Evolutionary conservation across 2,888 invertebrate genomes (phyloP).

Genomic region (Cheilosia vulpina): DNA sequence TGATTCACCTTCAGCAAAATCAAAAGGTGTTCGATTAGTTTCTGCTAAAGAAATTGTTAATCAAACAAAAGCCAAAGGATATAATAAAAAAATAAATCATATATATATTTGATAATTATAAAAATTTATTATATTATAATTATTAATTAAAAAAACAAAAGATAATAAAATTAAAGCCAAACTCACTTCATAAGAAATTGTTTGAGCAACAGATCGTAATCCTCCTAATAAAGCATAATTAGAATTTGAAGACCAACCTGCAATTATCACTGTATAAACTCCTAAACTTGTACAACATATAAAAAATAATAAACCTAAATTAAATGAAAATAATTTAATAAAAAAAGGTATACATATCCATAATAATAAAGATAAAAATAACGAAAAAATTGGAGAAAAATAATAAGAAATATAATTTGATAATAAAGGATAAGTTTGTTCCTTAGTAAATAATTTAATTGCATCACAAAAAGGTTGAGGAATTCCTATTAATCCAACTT

Average conservation of each 20-base stretch:
- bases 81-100: conserved; percentile 85
- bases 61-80: conserved; percentile 86
- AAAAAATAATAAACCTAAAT: conserved; percentile 87
- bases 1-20: conserved; percentile 91
- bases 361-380: conserved; percentile 86
- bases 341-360: conserved; percentile 86
- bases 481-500: conserved; percentile 86
- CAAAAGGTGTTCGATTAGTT: conserved; percentile 90
- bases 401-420: conserved; percentile 87
- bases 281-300: conserved; percentile 87
- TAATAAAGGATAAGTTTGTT: conserved; percentile 85
- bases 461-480: conserved; percentile 90
- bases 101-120: conserved; percentile 84
- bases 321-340: conserved; percentile 85
- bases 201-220: conserved; percentile 88
- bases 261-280: conserved; percentile 87
- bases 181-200: conserved; percentile 91
- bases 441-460: conserved; percentile 89
- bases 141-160: conserved; percentile 85
- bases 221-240: conserved; percentile 89
- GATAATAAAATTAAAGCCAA: conserved; percentile 87
- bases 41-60: conserved; percentile 87
- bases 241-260: conserved; percentile 89
- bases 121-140: conserved; percentile 85
- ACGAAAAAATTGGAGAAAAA: conserved; percentile 86